A percentile compares a stretch with the other conserved stretches of the same genome.
Evolutionary conservation across 2,797 vertebrate genomes (phyloP).

Genomic region (Acanthopagrus latus): DNA sequence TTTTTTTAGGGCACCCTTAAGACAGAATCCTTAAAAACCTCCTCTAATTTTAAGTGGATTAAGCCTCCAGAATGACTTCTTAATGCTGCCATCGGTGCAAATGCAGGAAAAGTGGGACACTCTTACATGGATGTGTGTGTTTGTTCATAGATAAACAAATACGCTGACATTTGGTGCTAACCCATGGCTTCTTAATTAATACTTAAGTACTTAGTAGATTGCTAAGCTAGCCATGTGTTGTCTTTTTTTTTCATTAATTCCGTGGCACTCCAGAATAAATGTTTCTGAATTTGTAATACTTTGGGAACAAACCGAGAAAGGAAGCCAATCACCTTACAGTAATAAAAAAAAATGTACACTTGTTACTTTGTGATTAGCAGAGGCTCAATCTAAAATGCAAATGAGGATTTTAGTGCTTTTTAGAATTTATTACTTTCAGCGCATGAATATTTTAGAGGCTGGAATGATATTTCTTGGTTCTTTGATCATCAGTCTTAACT

Average conservation of each 20-base stretch:
- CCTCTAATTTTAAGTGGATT: slow-evolving; percentile 69
- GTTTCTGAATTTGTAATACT: slow-evolving; percentile 38
- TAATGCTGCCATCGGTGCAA: slow-evolving; percentile 63
- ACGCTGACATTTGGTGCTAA: slow-evolving; percentile 47
- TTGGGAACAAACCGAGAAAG: slow-evolving; percentile 17
- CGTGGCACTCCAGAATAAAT: slow-evolving; percentile 11
- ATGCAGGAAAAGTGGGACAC: slow-evolving; percentile 63
- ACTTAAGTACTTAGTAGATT: slow-evolving; percentile 52
- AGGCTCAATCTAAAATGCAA: slow-evolving; percentile 25
- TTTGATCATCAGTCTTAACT: background rate
- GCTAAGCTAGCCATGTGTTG: slow-evolving; percentile 49
- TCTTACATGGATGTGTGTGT: slow-evolving; percentile 45
- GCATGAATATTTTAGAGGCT: slow-evolving; percentile 20
- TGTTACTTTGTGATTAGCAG: slow-evolving; percentile 30
- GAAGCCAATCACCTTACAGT: slow-evolving; percentile 18
- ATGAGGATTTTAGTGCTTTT: slow-evolving; percentile 30
- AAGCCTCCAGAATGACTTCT: slow-evolving; percentile 64
- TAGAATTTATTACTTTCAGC: slow-evolving; percentile 9
- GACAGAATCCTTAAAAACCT: slow-evolving; percentile 63
- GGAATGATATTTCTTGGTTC: background rate
- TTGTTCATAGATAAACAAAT: slow-evolving; percentile 58
- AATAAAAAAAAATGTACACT: slow-evolving; percentile 16
- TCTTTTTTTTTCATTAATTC: slow-evolving; percentile 39
- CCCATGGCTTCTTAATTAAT: slow-evolving; percentile 58
- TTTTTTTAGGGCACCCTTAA: slow-evolving; percentile 53